Percentiles rank a stretch among this genome's conserved stretches.
Conservation (phyloP, 2,888 invertebrate species). For the Phortica magna region DNA sequence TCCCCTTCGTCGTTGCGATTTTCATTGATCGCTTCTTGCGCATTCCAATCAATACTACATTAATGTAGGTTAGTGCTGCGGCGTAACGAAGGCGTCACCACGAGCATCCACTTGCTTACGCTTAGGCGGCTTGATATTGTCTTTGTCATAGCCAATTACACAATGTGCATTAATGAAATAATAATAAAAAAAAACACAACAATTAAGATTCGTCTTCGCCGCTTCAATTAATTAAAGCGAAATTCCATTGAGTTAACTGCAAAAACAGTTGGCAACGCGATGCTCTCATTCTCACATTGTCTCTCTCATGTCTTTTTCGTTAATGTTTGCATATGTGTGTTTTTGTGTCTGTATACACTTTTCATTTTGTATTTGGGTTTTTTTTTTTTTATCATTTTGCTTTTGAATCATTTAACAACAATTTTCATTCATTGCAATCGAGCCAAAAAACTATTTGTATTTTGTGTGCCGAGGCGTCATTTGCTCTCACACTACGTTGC, state of each 20-base stretch:
- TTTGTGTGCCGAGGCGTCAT: conserved; percentile 44
- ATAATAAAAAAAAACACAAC: background rate
- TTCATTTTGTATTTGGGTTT: conserved; percentile 31
- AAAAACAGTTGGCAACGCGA: conserved; percentile 55
- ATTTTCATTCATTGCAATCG: conserved; percentile 71
- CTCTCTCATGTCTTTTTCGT: conserved; percentile 58
- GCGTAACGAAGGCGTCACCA: conserved; percentile 3
- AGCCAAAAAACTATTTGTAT: conserved; percentile 62
- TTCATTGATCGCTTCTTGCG: conserved; percentile 15
- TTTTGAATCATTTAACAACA: conserved; percentile 59
- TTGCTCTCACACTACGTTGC: conserved; percentile 49
- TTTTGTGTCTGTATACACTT: conserved; percentile 41
- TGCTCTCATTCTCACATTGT: conserved; percentile 24
- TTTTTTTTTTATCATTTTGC: too few species aligned
- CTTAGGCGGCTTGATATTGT: too few species aligned
- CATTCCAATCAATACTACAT: conserved; percentile 41
- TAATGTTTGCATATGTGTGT: conserved; percentile 38
- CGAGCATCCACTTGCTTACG: too few species aligned
- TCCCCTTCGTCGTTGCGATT: background rate
- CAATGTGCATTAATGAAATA: background rate
- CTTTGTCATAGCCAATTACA: too few species aligned
- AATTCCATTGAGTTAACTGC: conserved; percentile 36
- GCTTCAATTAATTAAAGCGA: conserved; percentile 27
- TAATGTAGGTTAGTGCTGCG: conserved; percentile 62
- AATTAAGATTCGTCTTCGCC: background rate